A percentile compares a stretch with the other conserved stretches of the same genome.
Conservation (phyloP, 1,140 invertebrate genomes). For the Meloidogyne chitwoodi region DNA sequence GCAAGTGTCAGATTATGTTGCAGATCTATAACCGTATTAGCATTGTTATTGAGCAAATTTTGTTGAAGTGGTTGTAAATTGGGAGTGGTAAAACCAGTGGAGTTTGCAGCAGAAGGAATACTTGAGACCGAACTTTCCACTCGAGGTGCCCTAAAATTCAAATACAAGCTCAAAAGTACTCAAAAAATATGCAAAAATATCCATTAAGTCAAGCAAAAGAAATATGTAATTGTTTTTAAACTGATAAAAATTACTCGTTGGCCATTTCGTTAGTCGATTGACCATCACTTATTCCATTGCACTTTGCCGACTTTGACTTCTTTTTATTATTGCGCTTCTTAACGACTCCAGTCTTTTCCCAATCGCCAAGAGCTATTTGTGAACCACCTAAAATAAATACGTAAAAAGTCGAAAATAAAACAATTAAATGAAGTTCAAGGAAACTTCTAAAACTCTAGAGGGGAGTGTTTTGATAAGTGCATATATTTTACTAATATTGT, state of each 20-base stretch:
- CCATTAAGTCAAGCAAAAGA: too few relatives aligned
- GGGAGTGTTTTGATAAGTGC: too few relatives aligned
- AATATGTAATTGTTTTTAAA: background rate
- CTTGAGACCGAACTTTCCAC: background rate
- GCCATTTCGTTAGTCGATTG: background rate
- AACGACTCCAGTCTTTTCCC: conserved; percentile 38
- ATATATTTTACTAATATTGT: too few relatives aligned
- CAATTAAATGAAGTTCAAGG: too few relatives aligned
- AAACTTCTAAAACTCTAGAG: background rate
- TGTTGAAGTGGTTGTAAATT: background rate
- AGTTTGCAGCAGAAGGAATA: background rate
- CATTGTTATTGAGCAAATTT: background rate
- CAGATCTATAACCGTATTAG: background rate
- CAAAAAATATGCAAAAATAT: too few relatives aligned
- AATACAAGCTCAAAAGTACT: too few relatives aligned
- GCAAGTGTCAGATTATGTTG: too few relatives aligned
- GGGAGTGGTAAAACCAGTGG: background rate
- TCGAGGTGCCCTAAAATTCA: background rate
- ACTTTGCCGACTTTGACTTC: conserved; percentile 28
- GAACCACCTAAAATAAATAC: conserved; percentile 27
- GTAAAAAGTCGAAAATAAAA: background rate
- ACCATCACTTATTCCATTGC: background rate
- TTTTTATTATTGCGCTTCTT: conserved; percentile 47
- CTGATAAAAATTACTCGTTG: background rate
- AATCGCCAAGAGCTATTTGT: conserved; percentile 45